Base-by-base conservation (phyloP, 2,113 vertebrate genomes). In the Lichenostomus cassidix region DNA sequence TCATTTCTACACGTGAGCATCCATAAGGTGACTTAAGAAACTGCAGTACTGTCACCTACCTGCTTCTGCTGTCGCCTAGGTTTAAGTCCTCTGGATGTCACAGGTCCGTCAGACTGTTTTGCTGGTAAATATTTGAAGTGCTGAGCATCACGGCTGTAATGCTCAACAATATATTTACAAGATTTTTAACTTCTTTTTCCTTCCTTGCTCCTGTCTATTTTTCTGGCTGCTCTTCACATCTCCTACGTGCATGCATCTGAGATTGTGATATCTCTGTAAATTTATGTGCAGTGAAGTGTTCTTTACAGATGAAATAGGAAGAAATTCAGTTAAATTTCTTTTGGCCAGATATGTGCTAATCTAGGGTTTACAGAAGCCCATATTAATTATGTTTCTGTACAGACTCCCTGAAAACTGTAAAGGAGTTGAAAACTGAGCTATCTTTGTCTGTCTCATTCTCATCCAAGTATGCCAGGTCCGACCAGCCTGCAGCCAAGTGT, bases 401-500 rank as follows among this genome's bases (percentile, higher is more conserved):
- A 64, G 60, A 58, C 15, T 44, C 13, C 24, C 76, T 90, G 70
- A 65, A 79, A 88, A n/a, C 13, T 52, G 12, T 46, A 18, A 46
- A 65, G n/a, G 14, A 12, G 18, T 39, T 39, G 35, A 44, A 21
- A 87, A 49, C 29, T 79, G 75, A 92, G 12, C 56, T 85, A 27
- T 92, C 42, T 80, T 15, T 75, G 35, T 71, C 17, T 87, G 73
- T 88, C 73, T 85, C 16, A 13, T 60, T 75, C 46, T 88, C 69
- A 41, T 68, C 39, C 31, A 96, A 98, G 98, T 97, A 10, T 97
- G 97, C 83, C 98, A 98, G 86, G 92, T 98, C 11, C 98, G 98
- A 60, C 98, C 98, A 49, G 98, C 98, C 79, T 98, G 98, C 94
- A 97, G 96, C 91, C 98, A 98, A 52, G 96, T 98, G 53, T 98